A percentile compares a stretch with the other conserved stretches of the same genome.
Conservation (phyloP, 1,140 invertebrate species). For the Formica selysi region DNA sequence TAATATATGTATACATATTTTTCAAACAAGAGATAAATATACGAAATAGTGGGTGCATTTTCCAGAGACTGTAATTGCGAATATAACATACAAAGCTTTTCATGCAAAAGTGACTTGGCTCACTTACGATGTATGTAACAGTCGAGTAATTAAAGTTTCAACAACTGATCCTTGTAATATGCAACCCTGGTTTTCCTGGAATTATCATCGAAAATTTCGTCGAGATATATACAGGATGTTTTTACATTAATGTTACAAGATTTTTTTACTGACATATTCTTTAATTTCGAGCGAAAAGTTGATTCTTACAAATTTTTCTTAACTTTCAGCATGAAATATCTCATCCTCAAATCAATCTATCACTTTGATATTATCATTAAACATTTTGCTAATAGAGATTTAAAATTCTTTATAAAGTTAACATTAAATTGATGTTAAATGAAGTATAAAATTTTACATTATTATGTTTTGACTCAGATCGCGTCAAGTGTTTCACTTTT, state of each 20-base stretch:
- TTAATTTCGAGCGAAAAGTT: not conserved
- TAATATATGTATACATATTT: not conserved
- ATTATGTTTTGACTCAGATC: not conserved
- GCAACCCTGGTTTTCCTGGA: not conserved
- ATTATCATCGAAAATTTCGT: not conserved
- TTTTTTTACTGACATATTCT: not conserved
- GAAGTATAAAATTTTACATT: not conserved
- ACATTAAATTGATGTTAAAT: not conserved
- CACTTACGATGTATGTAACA: constrained; percentile 11
- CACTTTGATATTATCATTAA: not conserved
- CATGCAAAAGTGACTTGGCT: constrained; percentile 25
- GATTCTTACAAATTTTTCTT: not conserved
- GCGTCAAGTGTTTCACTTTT: not conserved
- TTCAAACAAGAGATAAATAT: not conserved
- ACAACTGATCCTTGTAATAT: constrained; percentile 2
- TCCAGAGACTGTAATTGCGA: constrained; percentile 3
- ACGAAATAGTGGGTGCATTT: not conserved
- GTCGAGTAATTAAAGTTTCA: constrained; percentile 43
- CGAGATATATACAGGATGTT: not conserved
- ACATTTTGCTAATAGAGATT: not conserved
- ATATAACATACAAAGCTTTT: constrained; percentile 18
- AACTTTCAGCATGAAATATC: not conserved
- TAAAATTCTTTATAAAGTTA: not conserved
- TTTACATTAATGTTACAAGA: not conserved
- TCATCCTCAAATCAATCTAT: not conserved